These are phyloP conservation scores for Halesus radiatus DNA, from an alignment of 1,140 invertebrate species.

Conservation along the genomic window DNA sequence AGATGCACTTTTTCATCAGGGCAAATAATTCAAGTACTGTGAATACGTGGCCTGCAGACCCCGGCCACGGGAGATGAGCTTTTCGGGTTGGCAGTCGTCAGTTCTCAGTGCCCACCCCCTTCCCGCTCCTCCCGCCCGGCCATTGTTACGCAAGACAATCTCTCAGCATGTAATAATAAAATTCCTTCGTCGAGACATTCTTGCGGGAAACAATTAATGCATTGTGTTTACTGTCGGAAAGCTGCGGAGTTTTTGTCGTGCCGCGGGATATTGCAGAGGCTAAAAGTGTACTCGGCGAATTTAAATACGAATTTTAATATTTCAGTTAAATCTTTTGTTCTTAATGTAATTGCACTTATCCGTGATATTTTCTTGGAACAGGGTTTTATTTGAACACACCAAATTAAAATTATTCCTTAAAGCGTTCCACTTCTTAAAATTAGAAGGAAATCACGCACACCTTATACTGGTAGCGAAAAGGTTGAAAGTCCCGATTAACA, in stretches of 20 bases:
- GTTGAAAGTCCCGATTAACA: too few relatives aligned
- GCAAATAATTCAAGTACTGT: too few relatives aligned
- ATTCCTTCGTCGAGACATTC: constrained; percentile 53
- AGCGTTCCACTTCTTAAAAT: too few relatives aligned
- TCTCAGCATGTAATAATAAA: constrained; percentile 53
- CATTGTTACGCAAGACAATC: constrained; percentile 49
- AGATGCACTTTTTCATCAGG: too few relatives aligned
- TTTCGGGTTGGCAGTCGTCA: constrained; percentile 1
- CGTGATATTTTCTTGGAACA: too few relatives aligned
- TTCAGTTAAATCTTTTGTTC: background rate
- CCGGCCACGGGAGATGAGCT: background rate
- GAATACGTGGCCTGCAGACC: background rate
- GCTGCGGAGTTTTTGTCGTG: constrained; percentile 36
- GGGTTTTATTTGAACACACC: too few relatives aligned
- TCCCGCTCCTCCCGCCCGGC: background rate
- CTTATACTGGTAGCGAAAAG: too few relatives aligned
- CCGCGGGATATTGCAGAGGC: background rate
- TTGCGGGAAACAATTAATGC: constrained; percentile 56
- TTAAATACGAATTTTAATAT: background rate
- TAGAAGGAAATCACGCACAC: too few relatives aligned
- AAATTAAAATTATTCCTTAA: too few relatives aligned
- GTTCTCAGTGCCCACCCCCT: background rate
- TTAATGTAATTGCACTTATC: too few relatives aligned
- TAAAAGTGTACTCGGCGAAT: background rate
- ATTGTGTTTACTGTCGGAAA: constrained; percentile 50